Evolutionary conservation across 2,888 invertebrate genomes (phyloP).

Genomic region (Nemapogon koenigi): DNA sequence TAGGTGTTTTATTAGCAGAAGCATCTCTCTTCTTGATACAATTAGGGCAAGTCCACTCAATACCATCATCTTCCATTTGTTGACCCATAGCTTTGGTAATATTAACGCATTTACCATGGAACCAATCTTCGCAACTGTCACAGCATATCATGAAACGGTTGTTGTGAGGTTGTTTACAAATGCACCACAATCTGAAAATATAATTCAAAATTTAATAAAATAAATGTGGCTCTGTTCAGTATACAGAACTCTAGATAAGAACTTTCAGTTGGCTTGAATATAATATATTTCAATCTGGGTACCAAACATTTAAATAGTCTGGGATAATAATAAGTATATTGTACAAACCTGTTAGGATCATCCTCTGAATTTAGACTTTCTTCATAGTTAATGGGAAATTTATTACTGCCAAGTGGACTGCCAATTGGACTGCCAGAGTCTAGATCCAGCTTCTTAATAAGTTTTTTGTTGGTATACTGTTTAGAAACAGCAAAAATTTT

Average conservation of each 20-base stretch:
- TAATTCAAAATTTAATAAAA: too few species aligned
- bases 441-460: slow-evolving; percentile 36
- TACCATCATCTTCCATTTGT: slow-evolving; percentile 88
- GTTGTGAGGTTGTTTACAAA: slow-evolving; percentile 93
- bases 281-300: too few species aligned
- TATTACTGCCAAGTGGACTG: slow-evolving; percentile 26
- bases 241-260: too few species aligned
- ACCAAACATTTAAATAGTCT: too few species aligned
- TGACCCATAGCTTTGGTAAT: slow-evolving; percentile 90
- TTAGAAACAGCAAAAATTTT: slow-evolving; percentile 33
- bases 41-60: slow-evolving; percentile 89
- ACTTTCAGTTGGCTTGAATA: too few species aligned
- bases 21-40: slow-evolving; percentile 66
- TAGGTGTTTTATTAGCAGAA: slow-evolving; percentile 30
- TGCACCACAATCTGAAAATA: slow-evolving; percentile 83
- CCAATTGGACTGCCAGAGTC: background rate
- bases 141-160: slow-evolving; percentile 98
- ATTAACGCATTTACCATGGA: slow-evolving; percentile 96
- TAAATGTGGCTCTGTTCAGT: too few species aligned
- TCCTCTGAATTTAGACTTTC: slow-evolving; percentile 85
- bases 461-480: slow-evolving; percentile 45
- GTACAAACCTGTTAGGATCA: slow-evolving; percentile 83
- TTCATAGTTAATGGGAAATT: slow-evolving; percentile 63
- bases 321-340: too few species aligned
- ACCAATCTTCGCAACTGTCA: slow-evolving; percentile 96